Conservation (phyloP, 1,140 invertebrate genomes). For the Drosophila carrolli region DNA sequence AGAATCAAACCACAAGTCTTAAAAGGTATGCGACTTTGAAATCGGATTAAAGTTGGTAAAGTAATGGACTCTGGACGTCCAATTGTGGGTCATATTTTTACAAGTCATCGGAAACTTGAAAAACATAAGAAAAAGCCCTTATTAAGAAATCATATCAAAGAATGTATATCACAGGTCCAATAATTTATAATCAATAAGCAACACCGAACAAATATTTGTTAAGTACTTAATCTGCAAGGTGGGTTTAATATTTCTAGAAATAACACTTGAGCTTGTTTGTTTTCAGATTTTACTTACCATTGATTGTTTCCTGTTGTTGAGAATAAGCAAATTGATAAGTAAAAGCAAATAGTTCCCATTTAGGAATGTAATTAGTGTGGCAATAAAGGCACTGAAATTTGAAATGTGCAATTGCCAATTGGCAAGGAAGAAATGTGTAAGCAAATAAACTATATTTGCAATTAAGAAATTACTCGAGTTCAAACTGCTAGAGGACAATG, state of each 20-base stretch:
- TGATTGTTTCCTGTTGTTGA: neutral
- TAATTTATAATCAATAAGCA: neutral
- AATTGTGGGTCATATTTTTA: too few relatives aligned
- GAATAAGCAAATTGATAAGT: neutral
- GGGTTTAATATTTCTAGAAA: neutral
- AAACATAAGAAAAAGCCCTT: too few relatives aligned
- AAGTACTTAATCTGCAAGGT: neutral
- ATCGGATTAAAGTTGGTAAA: too few relatives aligned
- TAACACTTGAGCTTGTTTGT: neutral
- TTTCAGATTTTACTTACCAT: neutral
- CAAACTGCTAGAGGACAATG: neutral
- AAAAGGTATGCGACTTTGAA: too few relatives aligned
- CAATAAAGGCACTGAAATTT: neutral
- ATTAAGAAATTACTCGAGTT: slow-evolving; percentile 15
- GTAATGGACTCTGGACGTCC: too few relatives aligned
- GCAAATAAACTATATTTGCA: slow-evolving; percentile 24
- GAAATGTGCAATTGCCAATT: slow-evolving; percentile 14
- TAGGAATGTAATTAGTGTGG: neutral
- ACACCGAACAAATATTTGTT: neutral
- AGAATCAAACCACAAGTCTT: too few relatives aligned
- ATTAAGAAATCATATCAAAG: neutral
- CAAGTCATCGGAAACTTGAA: too few relatives aligned
- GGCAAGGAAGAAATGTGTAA: neutral
- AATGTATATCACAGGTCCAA: neutral
- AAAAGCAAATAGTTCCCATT: neutral